Conservation (phyloP, 30 jellyfish, hydroid and myxozoan genomes). For the Turritopsis rubra region DNA sequence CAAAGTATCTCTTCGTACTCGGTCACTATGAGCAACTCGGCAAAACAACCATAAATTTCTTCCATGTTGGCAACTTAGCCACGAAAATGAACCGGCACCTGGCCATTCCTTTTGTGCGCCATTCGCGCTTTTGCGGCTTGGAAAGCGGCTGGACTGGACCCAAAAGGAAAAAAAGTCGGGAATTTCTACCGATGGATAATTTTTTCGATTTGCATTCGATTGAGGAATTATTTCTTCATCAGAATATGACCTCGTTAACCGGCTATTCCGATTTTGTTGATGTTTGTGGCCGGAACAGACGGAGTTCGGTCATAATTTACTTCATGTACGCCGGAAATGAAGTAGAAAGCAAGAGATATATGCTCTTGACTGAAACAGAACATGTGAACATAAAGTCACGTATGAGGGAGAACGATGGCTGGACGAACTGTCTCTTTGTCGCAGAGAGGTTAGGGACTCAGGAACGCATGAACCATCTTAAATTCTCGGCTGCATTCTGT, state of each 20-base stretch:
- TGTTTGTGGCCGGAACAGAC: slow-evolving; percentile 13
- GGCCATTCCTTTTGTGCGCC: slow-evolving; percentile 76
- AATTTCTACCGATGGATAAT: slow-evolving; percentile 68
- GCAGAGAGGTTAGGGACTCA: slow-evolving; percentile 42
- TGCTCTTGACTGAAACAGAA: slow-evolving; percentile 42
- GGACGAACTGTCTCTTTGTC: slow-evolving; percentile 67
- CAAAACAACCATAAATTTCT: slow-evolving; percentile 65
- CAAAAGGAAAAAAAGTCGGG: slow-evolving; percentile 56
- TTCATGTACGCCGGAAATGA: slow-evolving; percentile 49
- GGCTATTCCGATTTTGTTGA: background rate
- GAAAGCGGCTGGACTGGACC: slow-evolving; percentile 88
- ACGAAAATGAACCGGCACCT: slow-evolving; percentile 38
- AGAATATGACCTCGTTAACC: slow-evolving; percentile 40
- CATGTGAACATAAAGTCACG: slow-evolving; percentile 7
- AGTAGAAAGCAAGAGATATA: slow-evolving; percentile 20
- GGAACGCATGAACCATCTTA: slow-evolving; percentile 42
- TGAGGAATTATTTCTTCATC: slow-evolving; percentile 34
- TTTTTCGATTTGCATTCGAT: slow-evolving; percentile 53
- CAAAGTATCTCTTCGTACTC: slow-evolving; percentile 44
- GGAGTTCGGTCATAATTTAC: slow-evolving; percentile 35
- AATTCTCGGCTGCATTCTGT: slow-evolving; percentile 60
- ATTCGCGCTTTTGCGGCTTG: slow-evolving; percentile 88
- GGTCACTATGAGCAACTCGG: slow-evolving; percentile 99
- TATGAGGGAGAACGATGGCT: slow-evolving; percentile 43
- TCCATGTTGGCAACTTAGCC: slow-evolving; percentile 82